phyloP scores from a whole-genome alignment of 2,797 vertebrate species.

The Xerus rutilus region DNA sequence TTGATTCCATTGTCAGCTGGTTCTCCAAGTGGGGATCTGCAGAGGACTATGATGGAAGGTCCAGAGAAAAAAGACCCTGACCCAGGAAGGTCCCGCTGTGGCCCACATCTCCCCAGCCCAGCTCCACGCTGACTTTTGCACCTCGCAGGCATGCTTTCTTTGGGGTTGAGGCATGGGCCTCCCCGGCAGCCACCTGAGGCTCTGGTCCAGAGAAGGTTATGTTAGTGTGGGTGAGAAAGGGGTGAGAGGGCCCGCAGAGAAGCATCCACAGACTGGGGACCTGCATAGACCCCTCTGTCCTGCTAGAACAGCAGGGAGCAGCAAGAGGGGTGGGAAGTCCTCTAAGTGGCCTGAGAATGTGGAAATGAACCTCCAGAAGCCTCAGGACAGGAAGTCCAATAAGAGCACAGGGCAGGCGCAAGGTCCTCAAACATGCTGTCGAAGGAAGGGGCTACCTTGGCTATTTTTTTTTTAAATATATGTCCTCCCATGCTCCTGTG shows the following conservation, averaged over 20 bases:
- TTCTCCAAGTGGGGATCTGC: neutral
- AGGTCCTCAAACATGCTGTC: neutral
- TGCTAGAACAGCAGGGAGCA: neutral
- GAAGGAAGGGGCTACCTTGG: neutral
- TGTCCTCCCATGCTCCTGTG: neutral
- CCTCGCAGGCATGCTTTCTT: neutral
- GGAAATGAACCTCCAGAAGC: rapidly evolving
- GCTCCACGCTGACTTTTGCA: neutral
- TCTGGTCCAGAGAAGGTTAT: neutral
- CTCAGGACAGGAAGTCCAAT: neutral
- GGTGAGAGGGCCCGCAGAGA: neutral
- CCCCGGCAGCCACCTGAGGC: rapidly evolving
- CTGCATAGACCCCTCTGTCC: neutral
- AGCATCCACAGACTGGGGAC: neutral
- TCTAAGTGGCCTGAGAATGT: neutral
- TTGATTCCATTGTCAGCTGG: constrained; percentile 13
- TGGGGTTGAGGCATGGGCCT: neutral
- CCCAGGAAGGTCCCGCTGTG: neutral
- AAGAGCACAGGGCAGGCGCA: rapidly evolving
- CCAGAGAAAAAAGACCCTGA: neutral
- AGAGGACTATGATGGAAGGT: neutral
- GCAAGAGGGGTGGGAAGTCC: neutral
- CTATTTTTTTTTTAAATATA: neutral
- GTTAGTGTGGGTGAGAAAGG: neutral
- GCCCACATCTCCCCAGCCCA: neutral